Percentiles rank a stretch among this genome's conserved stretches.
These are phyloP conservation scores for Philopedon plagiatum DNA, from an alignment of 2,888 invertebrate species.

Conservation along the genomic window DNA sequence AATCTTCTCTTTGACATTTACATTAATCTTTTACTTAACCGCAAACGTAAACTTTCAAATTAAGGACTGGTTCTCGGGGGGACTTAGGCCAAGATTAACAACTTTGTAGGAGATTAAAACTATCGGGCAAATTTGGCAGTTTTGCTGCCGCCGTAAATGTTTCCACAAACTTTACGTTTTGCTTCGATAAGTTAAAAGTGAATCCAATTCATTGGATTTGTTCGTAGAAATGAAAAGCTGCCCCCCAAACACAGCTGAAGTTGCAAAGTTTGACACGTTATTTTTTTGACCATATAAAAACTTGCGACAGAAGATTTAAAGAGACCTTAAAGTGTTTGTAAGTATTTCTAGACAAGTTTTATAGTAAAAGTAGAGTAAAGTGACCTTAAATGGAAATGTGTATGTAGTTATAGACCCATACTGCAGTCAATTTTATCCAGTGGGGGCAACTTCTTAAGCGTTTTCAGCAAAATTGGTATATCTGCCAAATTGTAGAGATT, in stretches of 20 bases:
- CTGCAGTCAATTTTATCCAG: too few species aligned
- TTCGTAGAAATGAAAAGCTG: background rate
- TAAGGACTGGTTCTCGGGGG: slow-evolving; percentile 43
- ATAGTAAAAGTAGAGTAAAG: too few species aligned
- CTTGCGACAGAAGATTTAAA: too few species aligned
- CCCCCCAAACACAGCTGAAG: background rate
- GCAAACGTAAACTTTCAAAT: slow-evolving; percentile 53
- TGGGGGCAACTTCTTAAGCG: too few species aligned
- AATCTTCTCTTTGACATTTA: slow-evolving; percentile 47
- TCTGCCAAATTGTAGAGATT: too few species aligned
- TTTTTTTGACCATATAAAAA: background rate
- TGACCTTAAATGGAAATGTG: too few species aligned
- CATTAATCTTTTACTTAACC: slow-evolving; percentile 53
- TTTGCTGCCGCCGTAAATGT: slow-evolving; percentile 41
- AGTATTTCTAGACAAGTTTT: too few species aligned
- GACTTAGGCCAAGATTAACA: slow-evolving; percentile 47
- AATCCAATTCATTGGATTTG: slow-evolving; percentile 39
- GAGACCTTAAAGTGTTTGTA: too few species aligned
- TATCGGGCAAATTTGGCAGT: slow-evolving; percentile 49
- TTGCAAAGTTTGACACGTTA: background rate
- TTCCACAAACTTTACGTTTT: slow-evolving; percentile 41
- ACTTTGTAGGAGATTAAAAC: slow-evolving; percentile 50
- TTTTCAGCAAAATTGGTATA: too few species aligned
- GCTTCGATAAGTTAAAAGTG: slow-evolving; percentile 45
- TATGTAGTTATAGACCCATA: too few species aligned